Percentiles rank a stretch among this genome's conserved stretches.
phyloP scores from a whole-genome alignment of 2,797 vertebrate species.

The Prionace glauca region DNA sequence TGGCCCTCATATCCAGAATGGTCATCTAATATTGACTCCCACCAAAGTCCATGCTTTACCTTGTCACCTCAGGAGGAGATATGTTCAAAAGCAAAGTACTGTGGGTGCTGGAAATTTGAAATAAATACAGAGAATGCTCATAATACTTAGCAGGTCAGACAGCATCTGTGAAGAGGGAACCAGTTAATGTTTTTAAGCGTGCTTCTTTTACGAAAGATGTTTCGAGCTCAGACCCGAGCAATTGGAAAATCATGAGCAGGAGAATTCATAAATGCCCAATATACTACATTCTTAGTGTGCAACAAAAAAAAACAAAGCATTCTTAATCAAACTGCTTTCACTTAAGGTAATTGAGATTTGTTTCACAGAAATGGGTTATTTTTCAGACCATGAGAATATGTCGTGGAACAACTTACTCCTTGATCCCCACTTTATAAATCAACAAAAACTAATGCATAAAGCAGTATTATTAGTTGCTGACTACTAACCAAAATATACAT shows the following conservation, averaged over 20 bases:
- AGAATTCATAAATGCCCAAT: not conserved
- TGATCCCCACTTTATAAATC: conserved; percentile 16
- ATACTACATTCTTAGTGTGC: not conserved
- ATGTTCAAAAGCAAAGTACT: not conserved
- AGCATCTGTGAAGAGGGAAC: too few species aligned
- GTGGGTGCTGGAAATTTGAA: not conserved
- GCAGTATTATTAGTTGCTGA: not conserved
- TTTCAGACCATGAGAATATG: not conserved
- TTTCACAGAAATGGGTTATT: not conserved
- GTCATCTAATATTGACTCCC: not conserved
- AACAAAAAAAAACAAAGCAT: not conserved
- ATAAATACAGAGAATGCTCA: too few species aligned
- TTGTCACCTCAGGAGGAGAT: not conserved
- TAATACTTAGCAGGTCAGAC: too few species aligned
- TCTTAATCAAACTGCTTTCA: not conserved
- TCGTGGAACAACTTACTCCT: not conserved
- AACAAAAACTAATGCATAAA: not conserved
- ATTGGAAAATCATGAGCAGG: too few species aligned
- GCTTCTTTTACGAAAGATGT: not conserved
- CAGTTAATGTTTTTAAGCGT: not conserved
- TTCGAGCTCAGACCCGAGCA: not conserved
- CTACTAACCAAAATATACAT: conserved; percentile 5
- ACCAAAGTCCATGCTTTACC: not conserved
- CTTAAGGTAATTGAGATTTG: not conserved
- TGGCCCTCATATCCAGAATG: not conserved